These are phyloP conservation scores for Chrosomus eos DNA, from an alignment of 2,797 vertebrate genomes.

Conservation along the genomic window DNA sequence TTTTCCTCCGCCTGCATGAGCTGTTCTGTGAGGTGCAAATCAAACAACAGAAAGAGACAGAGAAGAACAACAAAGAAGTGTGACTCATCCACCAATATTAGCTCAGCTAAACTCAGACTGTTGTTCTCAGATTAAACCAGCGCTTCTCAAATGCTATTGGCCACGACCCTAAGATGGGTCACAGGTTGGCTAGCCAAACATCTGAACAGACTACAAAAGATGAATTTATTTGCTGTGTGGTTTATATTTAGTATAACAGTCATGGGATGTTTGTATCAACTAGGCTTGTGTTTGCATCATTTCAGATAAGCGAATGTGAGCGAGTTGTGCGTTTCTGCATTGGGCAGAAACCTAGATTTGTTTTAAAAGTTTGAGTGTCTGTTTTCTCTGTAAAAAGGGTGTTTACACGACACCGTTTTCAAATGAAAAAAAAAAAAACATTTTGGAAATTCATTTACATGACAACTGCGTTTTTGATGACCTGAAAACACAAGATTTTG, in stretches of 20 bases:
- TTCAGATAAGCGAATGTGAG: not conserved
- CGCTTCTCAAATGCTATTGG: not conserved
- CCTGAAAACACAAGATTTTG: too few species aligned
- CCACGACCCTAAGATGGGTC: not conserved
- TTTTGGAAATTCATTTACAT: too few species aligned
- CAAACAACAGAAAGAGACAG: conserved; percentile 34
- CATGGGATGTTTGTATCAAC: not conserved
- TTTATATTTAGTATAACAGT: not conserved
- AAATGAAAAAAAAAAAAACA: too few species aligned
- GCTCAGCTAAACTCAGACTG: conserved; percentile 23
- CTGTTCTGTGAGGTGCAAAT: conserved; percentile 64
- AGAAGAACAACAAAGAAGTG: conserved; percentile 20
- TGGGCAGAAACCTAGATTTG: not conserved
- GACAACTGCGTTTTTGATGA: too few species aligned
- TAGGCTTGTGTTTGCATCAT: not conserved
- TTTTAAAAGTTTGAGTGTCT: not conserved
- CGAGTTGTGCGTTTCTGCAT: not conserved
- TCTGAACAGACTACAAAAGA: conserved; percentile 1
- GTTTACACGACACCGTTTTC: too few species aligned
- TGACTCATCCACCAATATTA: conserved; percentile 38
- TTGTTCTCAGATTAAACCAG: conserved; percentile 41
- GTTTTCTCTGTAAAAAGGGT: too few species aligned
- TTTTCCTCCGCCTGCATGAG: conserved; percentile 84
- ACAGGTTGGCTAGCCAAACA: not conserved
- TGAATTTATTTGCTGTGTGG: not conserved